Evolutionary conservation across 2,797 vertebrate genomes (phyloP), one percentile per base, ranked within the genome.

Genomic region (Salarias fasciatus): DNA sequence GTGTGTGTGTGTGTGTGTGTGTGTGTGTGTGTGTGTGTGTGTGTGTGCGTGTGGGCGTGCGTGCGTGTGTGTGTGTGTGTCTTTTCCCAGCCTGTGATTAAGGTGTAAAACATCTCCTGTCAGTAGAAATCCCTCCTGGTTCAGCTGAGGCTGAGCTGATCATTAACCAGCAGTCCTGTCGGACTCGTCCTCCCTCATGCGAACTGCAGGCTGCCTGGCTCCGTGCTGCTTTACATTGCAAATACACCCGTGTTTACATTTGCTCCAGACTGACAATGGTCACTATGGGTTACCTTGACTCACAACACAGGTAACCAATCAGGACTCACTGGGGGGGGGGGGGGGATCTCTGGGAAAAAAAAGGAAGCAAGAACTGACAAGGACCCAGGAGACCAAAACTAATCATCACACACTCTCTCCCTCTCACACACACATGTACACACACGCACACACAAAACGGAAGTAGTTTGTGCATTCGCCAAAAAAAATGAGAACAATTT

Each of bases 281-380:
- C 80, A 81, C 90, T 74, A 89, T 48, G 82, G 87, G 86, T 86
- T 86, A 92, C 89, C 83, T 87, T 84, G 57, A 85, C 75, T 86
- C 86, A 90, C 85, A 89, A 86, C 83, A 89, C 89, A 88, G 88
- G 88, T 90, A 85, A 71, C 90, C 89, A 92, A 91, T 92, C 81
- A 83, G 57, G 77, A 11, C 37, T 45, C 63, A 63, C 57, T 8
- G 55, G 29, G 38, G 9, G 13, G 0, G 6, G 28, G n/a, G 14
- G 37, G 38, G 1, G 63, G 69, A 56, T 80, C 62, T 60, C 35
- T 52, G 63, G 47, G 37, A 49, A 68, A 60, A 71, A 79, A 75
- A 77, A 82, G 86, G 84, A 87, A 87, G 83, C 56, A 75, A 69
- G 63, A 80, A 72, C 74, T 80, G 85, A 67, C 66, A 77, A 64